Conservation (phyloP, 2,888 invertebrate genomes). For the Amiota minor region DNA sequence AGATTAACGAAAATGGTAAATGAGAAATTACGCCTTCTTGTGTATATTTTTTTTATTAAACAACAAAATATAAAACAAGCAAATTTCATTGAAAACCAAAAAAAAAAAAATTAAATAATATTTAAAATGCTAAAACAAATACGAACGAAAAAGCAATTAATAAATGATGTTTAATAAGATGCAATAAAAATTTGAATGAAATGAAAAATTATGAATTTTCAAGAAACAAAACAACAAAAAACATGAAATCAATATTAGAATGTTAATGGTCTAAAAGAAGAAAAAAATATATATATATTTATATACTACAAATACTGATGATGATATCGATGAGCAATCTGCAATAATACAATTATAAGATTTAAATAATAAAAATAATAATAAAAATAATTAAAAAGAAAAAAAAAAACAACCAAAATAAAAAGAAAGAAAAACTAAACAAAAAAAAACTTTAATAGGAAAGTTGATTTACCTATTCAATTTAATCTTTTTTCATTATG, state of each 20-base stretch:
- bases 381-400: constrained; percentile 50
- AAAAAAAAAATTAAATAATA: constrained; percentile 48
- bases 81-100: constrained; percentile 58
- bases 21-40: constrained; percentile 55
- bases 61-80: constrained; percentile 42
- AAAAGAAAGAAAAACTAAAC: constrained; percentile 50
- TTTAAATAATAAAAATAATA: constrained; percentile 55
- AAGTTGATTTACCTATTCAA: constrained; percentile 22
- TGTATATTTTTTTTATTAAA: constrained; percentile 57
- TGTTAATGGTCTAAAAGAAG: constrained; percentile 39
- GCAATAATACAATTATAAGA: constrained; percentile 46
- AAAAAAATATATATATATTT: constrained; percentile 35
- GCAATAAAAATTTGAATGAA: neutral
- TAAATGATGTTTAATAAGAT: constrained; percentile 10
- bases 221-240: neutral
- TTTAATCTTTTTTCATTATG: neutral
- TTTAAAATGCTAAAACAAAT: constrained; percentile 45
- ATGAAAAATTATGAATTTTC: neutral
- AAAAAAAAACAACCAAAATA: constrained; percentile 30
- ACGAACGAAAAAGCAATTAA: constrained; percentile 31
- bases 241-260: constrained; percentile 31
- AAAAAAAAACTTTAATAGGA: constrained; percentile 18
- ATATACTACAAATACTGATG: constrained; percentile 21
- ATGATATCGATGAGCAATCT: constrained; percentile 36
- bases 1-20: constrained; percentile 39